Base-by-base conservation (phyloP, 2,888 invertebrate genomes). In the Athetis lepigone region DNA sequence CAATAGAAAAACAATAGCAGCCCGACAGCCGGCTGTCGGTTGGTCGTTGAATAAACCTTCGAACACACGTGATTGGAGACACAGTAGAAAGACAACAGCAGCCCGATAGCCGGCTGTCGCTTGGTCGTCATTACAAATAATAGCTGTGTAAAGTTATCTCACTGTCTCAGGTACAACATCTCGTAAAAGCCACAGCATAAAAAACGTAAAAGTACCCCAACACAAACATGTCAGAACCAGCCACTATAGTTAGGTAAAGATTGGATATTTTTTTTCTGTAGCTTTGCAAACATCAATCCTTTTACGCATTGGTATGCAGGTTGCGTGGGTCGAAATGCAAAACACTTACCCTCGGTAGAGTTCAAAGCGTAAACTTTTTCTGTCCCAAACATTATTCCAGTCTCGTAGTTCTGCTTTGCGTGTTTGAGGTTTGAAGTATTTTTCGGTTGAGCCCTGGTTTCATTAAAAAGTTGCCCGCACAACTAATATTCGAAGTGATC, bases 311-410 rank as follows among this genome's bases (percentile, higher is more conserved):
- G 91, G 92, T 92, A 93, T 94, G 92, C 93, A 89, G 91, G 89
- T 83, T 80, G 85, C 90, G 93, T 90, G 87, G 83, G 85, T 85
- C 88, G 88, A 92, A 92, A 94, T 93, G 94, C 93, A 93, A 93
- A 93, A 94, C 93, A 93, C 93, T 93, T 93, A 92, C 92, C 92
- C 92, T 88, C 88, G 87, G 89, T 86, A 91, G 90, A 91, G 92
- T 93, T 92, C 92, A 92, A 92, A 94, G 92, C 92, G 88, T 90
- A 92, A 94, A 93, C 89, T 92, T 94, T 94, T 94, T 93, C 92
- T 90, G 92, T 92, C 90, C 91, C 92, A 90, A 88, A 90, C 90
- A 91, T 93, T 93, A 94, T 94, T 94, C 93, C 90, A 87, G 92
- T 93, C 94, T 91, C 94, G 93, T 94, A 93, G 92, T 90, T 92